Conservation (phyloP, 1,140 invertebrate species). For the Scaptomyza pallida region DNA sequence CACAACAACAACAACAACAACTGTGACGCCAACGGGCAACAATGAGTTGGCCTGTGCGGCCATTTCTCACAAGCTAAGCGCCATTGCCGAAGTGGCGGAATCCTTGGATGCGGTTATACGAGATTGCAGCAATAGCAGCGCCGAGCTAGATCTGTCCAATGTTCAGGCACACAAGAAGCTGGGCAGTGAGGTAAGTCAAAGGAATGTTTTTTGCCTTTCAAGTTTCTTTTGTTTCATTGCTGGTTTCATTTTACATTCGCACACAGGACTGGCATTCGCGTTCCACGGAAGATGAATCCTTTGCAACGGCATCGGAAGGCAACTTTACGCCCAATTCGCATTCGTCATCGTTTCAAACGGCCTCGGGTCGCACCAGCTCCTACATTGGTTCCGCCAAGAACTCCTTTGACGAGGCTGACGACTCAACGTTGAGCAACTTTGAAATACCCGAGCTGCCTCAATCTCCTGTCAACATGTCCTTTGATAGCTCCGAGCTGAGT, state of each 20-base stretch:
- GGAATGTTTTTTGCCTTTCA: neutral
- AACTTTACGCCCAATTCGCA: slow-evolving; percentile 87
- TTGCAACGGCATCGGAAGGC: slow-evolving; percentile 88
- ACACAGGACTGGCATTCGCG: slow-evolving; percentile 82
- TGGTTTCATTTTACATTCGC: neutral
- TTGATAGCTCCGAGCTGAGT: slow-evolving; percentile 79
- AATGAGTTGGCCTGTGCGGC: slow-evolving; percentile 88
- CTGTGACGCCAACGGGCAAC: slow-evolving; percentile 75
- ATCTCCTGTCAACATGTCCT: slow-evolving; percentile 76
- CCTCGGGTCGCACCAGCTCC: slow-evolving; percentile 86
- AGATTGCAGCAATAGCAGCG: slow-evolving; percentile 83
- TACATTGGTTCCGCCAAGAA: slow-evolving; percentile 85
- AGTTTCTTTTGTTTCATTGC: slow-evolving; percentile 2
- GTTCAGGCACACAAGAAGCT: slow-evolving; percentile 60
- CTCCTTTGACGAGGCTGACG: slow-evolving; percentile 80
- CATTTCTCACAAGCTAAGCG: slow-evolving; percentile 87
- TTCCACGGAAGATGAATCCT: slow-evolving; percentile 86
- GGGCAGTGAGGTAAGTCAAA: slow-evolving; percentile 68
- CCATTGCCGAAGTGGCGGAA: slow-evolving; percentile 88
- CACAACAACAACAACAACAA: slow-evolving; percentile 54
- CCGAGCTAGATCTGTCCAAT: slow-evolving; percentile 30
- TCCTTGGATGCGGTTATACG: slow-evolving; percentile 87
- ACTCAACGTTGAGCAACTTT: slow-evolving; percentile 72
- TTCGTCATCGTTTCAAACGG: slow-evolving; percentile 88
- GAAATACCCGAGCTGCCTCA: slow-evolving; percentile 71